phyloP scores from a whole-genome alignment of 2,113 vertebrate species.

The Pachycephala philippinensis region DNA sequence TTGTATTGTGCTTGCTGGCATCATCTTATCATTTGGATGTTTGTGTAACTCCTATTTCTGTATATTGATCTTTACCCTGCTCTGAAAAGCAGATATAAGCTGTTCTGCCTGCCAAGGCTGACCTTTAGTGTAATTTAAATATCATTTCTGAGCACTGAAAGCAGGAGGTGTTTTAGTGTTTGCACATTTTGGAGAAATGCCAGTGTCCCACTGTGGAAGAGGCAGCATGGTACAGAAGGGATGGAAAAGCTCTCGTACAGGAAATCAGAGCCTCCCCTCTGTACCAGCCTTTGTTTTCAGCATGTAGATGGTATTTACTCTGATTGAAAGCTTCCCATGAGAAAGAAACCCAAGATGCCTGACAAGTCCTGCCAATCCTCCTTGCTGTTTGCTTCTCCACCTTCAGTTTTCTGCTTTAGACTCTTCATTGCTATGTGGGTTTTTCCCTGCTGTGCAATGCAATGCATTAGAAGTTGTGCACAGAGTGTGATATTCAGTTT shows the following conservation, averaged over 20 bases:
- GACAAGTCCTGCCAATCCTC: neutral
- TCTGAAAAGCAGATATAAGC: neutral
- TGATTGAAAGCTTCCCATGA: neutral
- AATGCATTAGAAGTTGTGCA: neutral
- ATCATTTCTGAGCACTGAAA: neutral
- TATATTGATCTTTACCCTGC: constrained; percentile 2
- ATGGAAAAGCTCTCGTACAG: neutral
- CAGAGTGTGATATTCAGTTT: neutral
- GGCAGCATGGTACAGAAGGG: neutral
- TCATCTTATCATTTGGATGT: neutral
- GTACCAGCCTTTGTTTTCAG: neutral
- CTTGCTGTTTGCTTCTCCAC: neutral
- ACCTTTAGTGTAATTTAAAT: constrained; percentile 45
- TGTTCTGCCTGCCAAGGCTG: neutral
- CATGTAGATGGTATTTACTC: neutral
- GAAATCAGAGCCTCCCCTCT: neutral
- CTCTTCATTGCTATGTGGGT: neutral
- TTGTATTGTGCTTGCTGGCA: constrained; percentile 8
- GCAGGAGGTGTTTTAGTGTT: neutral
- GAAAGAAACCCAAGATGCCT: neutral
- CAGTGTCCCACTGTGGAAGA: neutral
- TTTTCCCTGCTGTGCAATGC: neutral
- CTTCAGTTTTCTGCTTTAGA: neutral
- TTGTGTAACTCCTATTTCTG: neutral
- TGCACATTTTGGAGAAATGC: neutral